phyloP scores from a whole-genome alignment of 1,140 invertebrate species.

The Ruditapes philippinarum region DNA sequence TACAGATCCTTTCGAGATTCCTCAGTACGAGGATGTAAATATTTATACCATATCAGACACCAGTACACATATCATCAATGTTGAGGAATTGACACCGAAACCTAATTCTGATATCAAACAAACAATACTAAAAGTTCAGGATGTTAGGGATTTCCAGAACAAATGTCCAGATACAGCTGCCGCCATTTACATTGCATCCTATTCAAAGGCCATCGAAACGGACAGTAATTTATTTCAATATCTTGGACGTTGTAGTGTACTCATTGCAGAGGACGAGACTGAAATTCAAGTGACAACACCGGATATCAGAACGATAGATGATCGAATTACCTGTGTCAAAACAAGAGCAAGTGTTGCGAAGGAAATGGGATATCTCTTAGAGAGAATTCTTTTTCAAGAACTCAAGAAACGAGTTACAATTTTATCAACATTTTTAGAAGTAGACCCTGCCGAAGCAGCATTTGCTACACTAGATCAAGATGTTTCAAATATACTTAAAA shows the following conservation, averaged over 20 bases:
- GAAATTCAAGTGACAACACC: neutral
- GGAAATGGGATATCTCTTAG: constrained; percentile 1
- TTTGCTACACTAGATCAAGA: constrained; percentile 2
- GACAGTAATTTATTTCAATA: neutral
- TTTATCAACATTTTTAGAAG: neutral
- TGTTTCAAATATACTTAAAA: neutral
- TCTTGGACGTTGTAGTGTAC: neutral
- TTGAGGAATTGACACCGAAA: neutral
- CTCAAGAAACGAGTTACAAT: neutral
- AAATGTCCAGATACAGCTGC: neutral
- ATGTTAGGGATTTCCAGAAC: neutral
- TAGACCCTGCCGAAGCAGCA: neutral
- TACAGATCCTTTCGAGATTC: neutral
- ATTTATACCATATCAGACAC: neutral
- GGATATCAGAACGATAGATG: neutral
- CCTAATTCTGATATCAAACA: neutral
- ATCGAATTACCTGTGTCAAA: neutral
- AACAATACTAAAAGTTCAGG: neutral
- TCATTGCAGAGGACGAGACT: neutral
- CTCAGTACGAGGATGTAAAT: neutral
- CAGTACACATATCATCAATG: neutral
- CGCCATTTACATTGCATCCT: neutral
- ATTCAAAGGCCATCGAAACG: too few species aligned
- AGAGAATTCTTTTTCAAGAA: neutral
- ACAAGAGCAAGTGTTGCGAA: neutral